Conservation (phyloP, 2,888 invertebrate species). For the Dasysyrphus albostriatus region DNA sequence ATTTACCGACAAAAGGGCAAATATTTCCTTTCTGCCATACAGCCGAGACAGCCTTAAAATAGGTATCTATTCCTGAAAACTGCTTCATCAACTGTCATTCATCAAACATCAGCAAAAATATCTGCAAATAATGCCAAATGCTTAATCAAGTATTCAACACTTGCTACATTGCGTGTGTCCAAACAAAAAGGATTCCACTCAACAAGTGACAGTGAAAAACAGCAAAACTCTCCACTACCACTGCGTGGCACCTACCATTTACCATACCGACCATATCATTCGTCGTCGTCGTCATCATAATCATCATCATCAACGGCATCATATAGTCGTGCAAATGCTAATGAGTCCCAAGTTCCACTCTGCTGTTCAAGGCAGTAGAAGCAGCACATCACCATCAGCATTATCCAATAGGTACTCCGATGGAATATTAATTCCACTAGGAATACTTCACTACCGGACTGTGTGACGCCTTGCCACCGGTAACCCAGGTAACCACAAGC, state of each 20-base stretch:
- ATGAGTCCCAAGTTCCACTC: conserved; percentile 50
- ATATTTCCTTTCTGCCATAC: conserved; percentile 22
- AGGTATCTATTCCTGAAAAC: conserved; percentile 26
- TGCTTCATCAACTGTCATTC: conserved; percentile 44
- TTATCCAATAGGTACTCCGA: conserved; percentile 20
- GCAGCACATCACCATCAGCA: conserved; percentile 12
- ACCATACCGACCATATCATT: neutral
- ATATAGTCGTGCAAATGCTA: conserved; percentile 56
- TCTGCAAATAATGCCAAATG: conserved; percentile 38
- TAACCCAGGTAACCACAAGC: conserved; percentile 66
- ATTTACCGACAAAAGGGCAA: conserved; percentile 20
- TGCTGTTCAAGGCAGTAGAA: conserved; percentile 11
- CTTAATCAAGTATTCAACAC: conserved; percentile 58
- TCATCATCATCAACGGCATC: conserved; percentile 27
- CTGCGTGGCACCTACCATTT: conserved; percentile 4
- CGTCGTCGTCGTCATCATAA: conserved; percentile 3
- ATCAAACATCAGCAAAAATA: conserved; percentile 18
- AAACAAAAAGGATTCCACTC: conserved; percentile 54
- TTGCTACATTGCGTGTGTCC: conserved; percentile 40
- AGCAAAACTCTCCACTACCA: conserved; percentile 8
- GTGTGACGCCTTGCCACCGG: conserved; percentile 42
- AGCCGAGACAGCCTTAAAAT: conserved; percentile 30
- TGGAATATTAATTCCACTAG: conserved; percentile 64
- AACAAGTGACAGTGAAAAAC: conserved; percentile 66
- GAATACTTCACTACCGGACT: conserved; percentile 34